Evolutionary conservation across 1,140 invertebrate genomes (phyloP), one percentile per base, ranked within the genome.

Genomic region (Yoshiicerus persimilis): DNA sequence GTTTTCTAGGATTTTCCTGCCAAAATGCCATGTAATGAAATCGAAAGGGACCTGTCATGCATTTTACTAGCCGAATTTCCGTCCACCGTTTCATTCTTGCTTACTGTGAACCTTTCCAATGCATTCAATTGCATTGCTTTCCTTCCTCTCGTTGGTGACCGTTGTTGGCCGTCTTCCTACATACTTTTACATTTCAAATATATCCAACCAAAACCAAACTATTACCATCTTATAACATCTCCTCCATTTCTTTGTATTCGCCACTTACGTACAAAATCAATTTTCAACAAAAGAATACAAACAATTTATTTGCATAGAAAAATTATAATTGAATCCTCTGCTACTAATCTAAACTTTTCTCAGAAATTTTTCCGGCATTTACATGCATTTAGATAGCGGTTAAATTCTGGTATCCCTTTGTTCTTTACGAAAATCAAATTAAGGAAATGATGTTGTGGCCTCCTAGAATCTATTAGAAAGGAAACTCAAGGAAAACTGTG

Each of bases 61-160:
- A 86, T 87, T 87, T 87, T 87, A 87, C 64, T 87, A 75, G 86
- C 86, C 66, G 56, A 38, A 87, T 87, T 87, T 80, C 20, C 75
- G 16, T 36, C 32, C 20, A 30, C 34, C 32, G 34, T 32, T 80
- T 34, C 32, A 23, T 34, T 80, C 20, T 38, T 34, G 16, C 32
- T 0, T 23, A 25, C 62, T 27, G 62, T 10, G 30, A 70, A 70
- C 27, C 25, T 30, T 70, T 25, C 30, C n/a, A n/a, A n/a, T n/a
- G n/a, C n/a, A n/a, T n/a, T n/a, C n/a, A n/a, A n/a, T 34, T 80
- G 75, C 75, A 80, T 34, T 34, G 20, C 75, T 36, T 80, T 80
- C 30, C 30, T 23, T 77, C 32, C 13, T 80, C n/a, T 70, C 23
- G 8, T 70, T 30, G 23, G 47, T 56, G 20, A 56, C 47, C 47